phyloP scores from a whole-genome alignment of 2,888 invertebrate species.

The Ormyrus pomaceus region DNA sequence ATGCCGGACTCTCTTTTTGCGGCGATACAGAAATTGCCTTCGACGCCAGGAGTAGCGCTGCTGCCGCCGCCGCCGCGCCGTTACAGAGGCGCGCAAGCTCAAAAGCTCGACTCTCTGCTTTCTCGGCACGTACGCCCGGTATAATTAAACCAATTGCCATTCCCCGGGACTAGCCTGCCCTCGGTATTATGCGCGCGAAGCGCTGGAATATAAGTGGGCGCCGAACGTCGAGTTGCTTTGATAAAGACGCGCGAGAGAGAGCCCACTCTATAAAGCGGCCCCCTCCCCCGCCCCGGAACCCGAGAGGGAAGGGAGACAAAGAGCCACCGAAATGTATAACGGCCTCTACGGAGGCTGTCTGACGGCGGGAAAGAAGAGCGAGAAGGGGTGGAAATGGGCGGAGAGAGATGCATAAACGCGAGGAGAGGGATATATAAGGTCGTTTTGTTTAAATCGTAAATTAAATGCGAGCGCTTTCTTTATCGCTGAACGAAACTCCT shows the following conservation, averaged over 20 bases:
- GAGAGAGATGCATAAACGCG: too few species aligned
- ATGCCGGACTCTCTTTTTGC: constrained; percentile 12
- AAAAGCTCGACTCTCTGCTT: constrained; percentile 38
- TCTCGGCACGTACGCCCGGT: constrained; percentile 52
- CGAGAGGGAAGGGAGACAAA: constrained; percentile 1
- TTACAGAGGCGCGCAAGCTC: constrained; percentile 4
- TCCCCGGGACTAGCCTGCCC: constrained; percentile 14
- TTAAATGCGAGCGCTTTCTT: too few species aligned
- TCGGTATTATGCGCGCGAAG: constrained; percentile 39
- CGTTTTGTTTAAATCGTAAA: too few species aligned
- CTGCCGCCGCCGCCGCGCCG: background rate
- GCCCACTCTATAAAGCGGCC: constrained; percentile 2
- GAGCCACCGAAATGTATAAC: background rate
- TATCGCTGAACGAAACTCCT: too few species aligned
- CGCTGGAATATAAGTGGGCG: constrained; percentile 50
- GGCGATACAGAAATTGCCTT: constrained; percentile 21
- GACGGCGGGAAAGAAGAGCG: too few species aligned
- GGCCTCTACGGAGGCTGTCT: background rate
- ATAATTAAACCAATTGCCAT: constrained; percentile 57
- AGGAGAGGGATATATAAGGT: too few species aligned
- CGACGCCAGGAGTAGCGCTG: constrained; percentile 1
- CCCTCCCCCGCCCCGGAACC: too few species aligned
- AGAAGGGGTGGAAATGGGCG: too few species aligned
- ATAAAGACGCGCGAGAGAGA: constrained; percentile 45
- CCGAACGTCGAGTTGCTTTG: constrained; percentile 46